These are phyloP conservation scores for Coccyzus lansbergi DNA, from an alignment of 2,797 vertebrate species.

Conservation along the genomic window DNA sequence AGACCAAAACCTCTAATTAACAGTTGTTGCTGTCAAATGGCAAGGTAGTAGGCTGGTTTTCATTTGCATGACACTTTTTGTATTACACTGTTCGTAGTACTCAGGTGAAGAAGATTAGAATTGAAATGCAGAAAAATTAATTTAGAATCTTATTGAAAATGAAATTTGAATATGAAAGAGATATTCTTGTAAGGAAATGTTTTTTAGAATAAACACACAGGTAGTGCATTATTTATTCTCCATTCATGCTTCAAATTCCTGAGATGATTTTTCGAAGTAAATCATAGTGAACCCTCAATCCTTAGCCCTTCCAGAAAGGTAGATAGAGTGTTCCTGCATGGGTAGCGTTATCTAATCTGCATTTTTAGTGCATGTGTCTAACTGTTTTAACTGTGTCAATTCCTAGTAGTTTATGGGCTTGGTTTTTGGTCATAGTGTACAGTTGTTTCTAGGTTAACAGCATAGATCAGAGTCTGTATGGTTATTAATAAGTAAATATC, in stretches of 20 bases:
- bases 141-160: not conserved
- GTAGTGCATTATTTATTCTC: not conserved
- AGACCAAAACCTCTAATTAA: slow-evolving; percentile 32
- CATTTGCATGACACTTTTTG: not conserved
- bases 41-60: not conserved
- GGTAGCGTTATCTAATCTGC: not conserved
- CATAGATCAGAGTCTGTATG: not conserved
- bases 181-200: not conserved
- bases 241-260: not conserved
- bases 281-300: not conserved
- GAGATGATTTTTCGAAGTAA: not conserved
- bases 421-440: not conserved
- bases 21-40: not conserved
- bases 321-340: not conserved
- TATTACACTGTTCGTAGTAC: not conserved
- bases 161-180: not conserved
- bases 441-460: not conserved
- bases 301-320: not conserved
- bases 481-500: not conserved
- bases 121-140: not conserved
- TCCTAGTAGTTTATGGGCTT: not conserved
- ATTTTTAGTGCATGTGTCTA: not conserved
- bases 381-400: not conserved
- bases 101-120: not conserved
- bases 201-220: slow-evolving; percentile 10